Evolutionary conservation across 2,888 invertebrate genomes (phyloP), one percentile per base, ranked within the genome.

Genomic region (Orchestes rusci): DNA sequence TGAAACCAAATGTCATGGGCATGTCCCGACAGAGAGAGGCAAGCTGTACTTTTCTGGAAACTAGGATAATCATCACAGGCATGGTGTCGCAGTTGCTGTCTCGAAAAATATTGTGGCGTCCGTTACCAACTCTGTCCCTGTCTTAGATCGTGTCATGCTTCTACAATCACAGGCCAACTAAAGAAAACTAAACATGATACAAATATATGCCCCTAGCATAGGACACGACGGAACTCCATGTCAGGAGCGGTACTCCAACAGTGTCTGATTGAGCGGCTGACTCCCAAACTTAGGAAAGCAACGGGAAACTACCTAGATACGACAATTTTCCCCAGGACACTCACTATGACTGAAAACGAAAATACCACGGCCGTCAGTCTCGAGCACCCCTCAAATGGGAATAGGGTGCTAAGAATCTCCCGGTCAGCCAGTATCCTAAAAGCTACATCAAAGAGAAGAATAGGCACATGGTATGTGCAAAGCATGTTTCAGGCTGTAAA

Each of bases 241-340:
- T 35, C 3, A 35, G 35, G 35, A 35, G 19, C 18, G 35, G 35
- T 35, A 35, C 18, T 35, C 35, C 35, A 35, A 35, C 3, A 35
- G 18, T 18, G 18, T 35, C 35, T 15, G 35, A 17, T 2, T 18
- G 8, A 2, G 13, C 31, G 31, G 31, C 31, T 31, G 31, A 31
- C 7, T 10, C 5, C 13, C n/a, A 31, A 10, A 13, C 8, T 13
- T 12, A 5, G 31, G 27, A 23, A 23, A 23, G 27, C 7, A 23
- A 23, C 27, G 27, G 27, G 27, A 23, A 23, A 23, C 27, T 23
- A 23, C 27, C 27, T 23, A 10, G 10, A 7, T 23, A 10, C 7
- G 7, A 23, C 10, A 10, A 23, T 8, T 10, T 23, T n/a, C 27
- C 27, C 27, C 27, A 23, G 10, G 27, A 23, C 27, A 23, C n/a